These are phyloP conservation scores for Cataglyphis rosenhaueri DNA, from an alignment of 2,888 invertebrate genomes.

Conservation along the genomic window DNA sequence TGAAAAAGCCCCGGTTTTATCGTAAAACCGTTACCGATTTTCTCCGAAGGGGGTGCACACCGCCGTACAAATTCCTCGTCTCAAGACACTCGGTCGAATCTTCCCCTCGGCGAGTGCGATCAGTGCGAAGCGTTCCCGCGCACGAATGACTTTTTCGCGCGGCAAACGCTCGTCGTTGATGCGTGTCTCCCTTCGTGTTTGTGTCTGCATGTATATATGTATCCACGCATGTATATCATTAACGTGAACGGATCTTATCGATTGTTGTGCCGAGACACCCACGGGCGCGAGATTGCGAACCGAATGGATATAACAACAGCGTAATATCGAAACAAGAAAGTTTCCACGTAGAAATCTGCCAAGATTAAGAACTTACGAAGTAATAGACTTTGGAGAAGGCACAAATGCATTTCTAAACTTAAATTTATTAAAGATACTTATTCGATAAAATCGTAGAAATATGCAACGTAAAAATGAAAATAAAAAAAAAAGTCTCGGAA, in stretches of 20 bases:
- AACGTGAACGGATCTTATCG: conserved; percentile 54
- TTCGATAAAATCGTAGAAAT: neutral
- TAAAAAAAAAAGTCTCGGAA: neutral
- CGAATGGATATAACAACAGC: conserved; percentile 2
- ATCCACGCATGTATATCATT: conserved; percentile 51
- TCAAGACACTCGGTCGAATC: neutral
- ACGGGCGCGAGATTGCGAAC: neutral
- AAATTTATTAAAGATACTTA: neutral
- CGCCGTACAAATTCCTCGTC: conserved; percentile 18
- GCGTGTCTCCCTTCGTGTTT: conserved; percentile 8
- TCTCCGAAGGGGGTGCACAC: neutral
- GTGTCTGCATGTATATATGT: neutral
- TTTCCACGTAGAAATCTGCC: neutral
- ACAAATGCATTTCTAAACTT: neutral
- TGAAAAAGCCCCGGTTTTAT: conserved; percentile 35
- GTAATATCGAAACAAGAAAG: neutral
- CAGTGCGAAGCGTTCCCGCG: neutral
- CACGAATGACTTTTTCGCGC: conserved; percentile 36
- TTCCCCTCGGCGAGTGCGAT: neutral
- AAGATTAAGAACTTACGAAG: neutral
- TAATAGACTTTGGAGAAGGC: neutral
- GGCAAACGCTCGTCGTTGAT: neutral
- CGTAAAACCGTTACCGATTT: conserved; percentile 47
- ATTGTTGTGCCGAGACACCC: conserved; percentile 39
- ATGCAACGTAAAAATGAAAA: neutral